Percentiles rank a stretch among this genome's conserved stretches.
These are phyloP conservation scores for Lophochroa leadbeateri DNA, from an alignment of 2,113 vertebrate genomes.

Conservation along the genomic window DNA sequence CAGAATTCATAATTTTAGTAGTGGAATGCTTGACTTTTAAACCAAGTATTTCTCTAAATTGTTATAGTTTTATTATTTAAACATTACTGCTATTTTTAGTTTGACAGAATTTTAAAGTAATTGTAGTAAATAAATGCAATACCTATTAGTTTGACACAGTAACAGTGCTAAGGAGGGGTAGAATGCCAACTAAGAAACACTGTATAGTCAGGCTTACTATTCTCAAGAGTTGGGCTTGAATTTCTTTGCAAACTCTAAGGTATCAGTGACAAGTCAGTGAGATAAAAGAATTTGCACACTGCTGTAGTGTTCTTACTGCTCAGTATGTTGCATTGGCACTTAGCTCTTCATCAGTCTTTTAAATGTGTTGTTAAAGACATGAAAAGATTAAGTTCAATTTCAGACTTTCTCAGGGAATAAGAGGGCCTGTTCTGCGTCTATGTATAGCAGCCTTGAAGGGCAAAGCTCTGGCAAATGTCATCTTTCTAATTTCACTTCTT, in stretches of 20 bases:
- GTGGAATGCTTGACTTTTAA: background rate
- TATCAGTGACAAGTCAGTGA: background rate
- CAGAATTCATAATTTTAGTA: background rate
- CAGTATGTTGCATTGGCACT: background rate
- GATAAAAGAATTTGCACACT: background rate
- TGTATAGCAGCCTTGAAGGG: background rate
- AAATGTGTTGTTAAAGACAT: background rate
- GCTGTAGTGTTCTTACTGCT: accelerated
- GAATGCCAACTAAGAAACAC: background rate
- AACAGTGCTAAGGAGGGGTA: background rate
- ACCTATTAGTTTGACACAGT: background rate
- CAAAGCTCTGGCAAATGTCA: slow-evolving; percentile 1
- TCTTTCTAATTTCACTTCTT: background rate
- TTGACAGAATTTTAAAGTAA: background rate
- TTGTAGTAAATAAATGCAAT: background rate
- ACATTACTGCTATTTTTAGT: background rate
- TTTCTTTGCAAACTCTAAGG: background rate
- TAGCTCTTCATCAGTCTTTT: background rate
- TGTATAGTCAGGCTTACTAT: background rate
- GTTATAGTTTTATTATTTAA: background rate
- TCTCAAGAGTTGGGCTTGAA: background rate
- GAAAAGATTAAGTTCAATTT: background rate
- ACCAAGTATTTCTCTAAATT: background rate
- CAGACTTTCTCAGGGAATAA: background rate
- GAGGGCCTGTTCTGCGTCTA: background rate